These are phyloP conservation scores for Notodonta dromedarius DNA, from an alignment of 2,888 invertebrate genomes.

Conservation along the genomic window DNA sequence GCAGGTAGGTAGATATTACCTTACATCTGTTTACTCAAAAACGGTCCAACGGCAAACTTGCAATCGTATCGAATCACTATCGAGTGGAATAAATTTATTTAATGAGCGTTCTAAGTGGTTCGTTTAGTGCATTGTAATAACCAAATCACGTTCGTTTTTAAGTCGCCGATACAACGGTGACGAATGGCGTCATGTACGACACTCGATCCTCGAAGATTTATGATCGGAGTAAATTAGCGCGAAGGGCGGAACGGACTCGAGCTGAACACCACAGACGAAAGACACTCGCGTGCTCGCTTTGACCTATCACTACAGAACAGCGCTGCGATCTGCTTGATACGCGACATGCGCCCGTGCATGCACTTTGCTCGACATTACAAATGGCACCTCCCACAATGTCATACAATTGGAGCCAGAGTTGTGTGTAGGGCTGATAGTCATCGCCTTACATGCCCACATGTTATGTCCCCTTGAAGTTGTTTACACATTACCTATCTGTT, in stretches of 20 bases:
- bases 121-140: conserved; percentile 71
- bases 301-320: conserved; percentile 53
- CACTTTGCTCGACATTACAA: conserved; percentile 61
- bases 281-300: conserved; percentile 53
- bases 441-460: conserved; percentile 36
- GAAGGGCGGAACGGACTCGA: conserved; percentile 61
- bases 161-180: conserved; percentile 59
- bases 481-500: neutral
- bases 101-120: conserved; percentile 74
- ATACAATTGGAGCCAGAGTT: conserved; percentile 52
- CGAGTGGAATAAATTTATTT: conserved; percentile 72
- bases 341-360: conserved; percentile 55
- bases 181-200: conserved; percentile 61
- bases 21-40: conserved; percentile 44
- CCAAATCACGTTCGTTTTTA: conserved; percentile 77
- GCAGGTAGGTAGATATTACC: conserved; percentile 20
- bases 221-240: conserved; percentile 58
- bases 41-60: conserved; percentile 55
- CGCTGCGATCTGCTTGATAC: conserved; percentile 53
- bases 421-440: conserved; percentile 47
- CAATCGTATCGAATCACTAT: conserved; percentile 75
- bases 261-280: conserved; percentile 46
- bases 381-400: conserved; percentile 67
- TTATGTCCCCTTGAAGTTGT: conserved; percentile 24
- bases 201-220: conserved; percentile 58